Evolutionary conservation across 2,113 vertebrate genomes (phyloP), one percentile per base, ranked within the genome.

Genomic region (Copsychus sechellarum): DNA sequence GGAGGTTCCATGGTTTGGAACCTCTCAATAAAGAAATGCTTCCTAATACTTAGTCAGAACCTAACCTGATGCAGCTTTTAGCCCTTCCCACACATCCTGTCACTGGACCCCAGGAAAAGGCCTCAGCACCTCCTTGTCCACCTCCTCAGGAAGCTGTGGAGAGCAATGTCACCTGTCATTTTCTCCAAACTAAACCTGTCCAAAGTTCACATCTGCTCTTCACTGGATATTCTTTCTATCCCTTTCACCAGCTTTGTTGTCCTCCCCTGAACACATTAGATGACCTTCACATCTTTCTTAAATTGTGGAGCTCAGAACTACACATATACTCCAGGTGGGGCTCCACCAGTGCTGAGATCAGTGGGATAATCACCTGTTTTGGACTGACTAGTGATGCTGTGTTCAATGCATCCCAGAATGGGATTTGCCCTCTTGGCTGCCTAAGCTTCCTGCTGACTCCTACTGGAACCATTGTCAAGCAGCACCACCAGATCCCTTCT

Each of bases 1-100:
- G 29, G 13, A 71, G 71, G 17, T 34, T 56, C 7, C 42, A 48
- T 4, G 5, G 6, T 71, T 29, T 67, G 29, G 29, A 72, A 8
- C 15, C 12, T 58, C n/a, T 58, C 0, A 0, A n/a, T 47, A 72
- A 81, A 47, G 19, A 77, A 77, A 78, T 19, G 4, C 13, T 42
- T 89, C 53, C 29, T 36, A 18, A 51, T 17, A 7, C 5, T 51
- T 15, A 26, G 12, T 14, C 22, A 57, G 22, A 72, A 65, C 18
- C 28, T 50, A 19, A 12, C 5, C 34, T 43, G 26, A 38, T 1
- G 4, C 31, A 81, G 28, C 14, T 72, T 62, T 81, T 42, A 67
- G 20, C 4, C 19, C 14, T 81, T 71, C 11, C 42, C 25, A 45
- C 3, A 7, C 2, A 7, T 50, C 11, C 42, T 24, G 1, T 26